Percentiles rank a stretch among this genome's conserved stretches.
Evolutionary conservation across 2,113 vertebrate genomes (phyloP).

Genomic region (Pimephales promelas): DNA sequence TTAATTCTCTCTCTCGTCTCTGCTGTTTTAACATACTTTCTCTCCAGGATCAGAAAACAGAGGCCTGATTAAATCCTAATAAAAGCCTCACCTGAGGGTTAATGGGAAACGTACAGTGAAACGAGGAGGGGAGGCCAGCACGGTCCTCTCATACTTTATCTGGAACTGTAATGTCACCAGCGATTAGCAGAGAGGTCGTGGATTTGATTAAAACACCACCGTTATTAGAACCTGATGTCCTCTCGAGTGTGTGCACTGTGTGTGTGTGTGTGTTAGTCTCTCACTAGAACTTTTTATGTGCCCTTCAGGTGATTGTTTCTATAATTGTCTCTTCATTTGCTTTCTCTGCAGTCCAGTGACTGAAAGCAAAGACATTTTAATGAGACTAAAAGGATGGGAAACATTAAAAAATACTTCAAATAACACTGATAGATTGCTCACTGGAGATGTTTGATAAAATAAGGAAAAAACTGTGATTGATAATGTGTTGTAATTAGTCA

Average conservation of each 20-base stretch:
- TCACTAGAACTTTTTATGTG: background rate
- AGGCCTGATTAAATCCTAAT: constrained; percentile 49
- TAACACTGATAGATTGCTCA: background rate
- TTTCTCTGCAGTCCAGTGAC: background rate
- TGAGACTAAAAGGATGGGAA: background rate
- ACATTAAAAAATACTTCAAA: constrained; percentile 1
- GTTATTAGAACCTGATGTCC: constrained; percentile 34
- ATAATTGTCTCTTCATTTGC: constrained; percentile 18
- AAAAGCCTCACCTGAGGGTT: constrained; percentile 42
- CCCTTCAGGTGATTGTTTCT: constrained; percentile 19
- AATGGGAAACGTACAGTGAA: constrained; percentile 47
- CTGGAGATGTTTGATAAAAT: background rate
- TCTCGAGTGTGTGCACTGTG: background rate
- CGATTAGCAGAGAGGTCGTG: constrained; percentile 43
- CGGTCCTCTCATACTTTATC: constrained; percentile 22
- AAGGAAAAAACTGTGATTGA: background rate
- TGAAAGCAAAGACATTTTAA: constrained; percentile 9
- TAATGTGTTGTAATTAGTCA: background rate
- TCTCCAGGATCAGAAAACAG: background rate
- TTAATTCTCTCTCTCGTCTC: background rate
- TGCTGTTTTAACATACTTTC: background rate
- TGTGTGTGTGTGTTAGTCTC: background rate
- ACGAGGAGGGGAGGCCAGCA: constrained; percentile 1
- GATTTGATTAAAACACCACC: constrained; percentile 41
- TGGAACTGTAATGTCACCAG: constrained; percentile 27